phyloP scores from a whole-genome alignment of 2,888 invertebrate genomes.

The Sarcophaga carnaria region DNA sequence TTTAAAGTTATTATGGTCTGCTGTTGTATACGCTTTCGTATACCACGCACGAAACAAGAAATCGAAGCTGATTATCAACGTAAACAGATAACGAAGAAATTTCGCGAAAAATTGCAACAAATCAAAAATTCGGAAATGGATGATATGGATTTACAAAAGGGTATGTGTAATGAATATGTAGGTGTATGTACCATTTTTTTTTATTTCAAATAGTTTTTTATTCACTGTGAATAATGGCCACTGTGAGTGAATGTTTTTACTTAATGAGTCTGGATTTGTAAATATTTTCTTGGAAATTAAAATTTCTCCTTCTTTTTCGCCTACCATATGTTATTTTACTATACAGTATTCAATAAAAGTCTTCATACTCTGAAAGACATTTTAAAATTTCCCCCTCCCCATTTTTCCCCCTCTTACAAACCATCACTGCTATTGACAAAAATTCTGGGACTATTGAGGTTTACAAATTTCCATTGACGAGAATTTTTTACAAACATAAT shows the following conservation, averaged over 20 bases:
- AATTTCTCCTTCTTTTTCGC: neutral
- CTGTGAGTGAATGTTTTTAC: neutral
- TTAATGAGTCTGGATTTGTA: neutral
- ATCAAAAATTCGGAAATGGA: constrained; percentile 95
- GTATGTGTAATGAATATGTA: constrained; percentile 70
- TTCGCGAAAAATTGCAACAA: constrained; percentile 89
- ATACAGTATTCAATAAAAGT: neutral
- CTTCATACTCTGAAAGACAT: neutral
- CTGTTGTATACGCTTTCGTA: constrained; percentile 94
- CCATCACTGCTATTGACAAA: too few relatives aligned
- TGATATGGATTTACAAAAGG: constrained; percentile 82
- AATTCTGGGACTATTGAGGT: too few relatives aligned
- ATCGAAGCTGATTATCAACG: constrained; percentile 96
- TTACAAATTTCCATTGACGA: too few relatives aligned
- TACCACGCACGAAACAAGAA: constrained; percentile 96
- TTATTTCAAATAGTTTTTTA: neutral
- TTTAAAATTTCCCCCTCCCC: too few relatives aligned
- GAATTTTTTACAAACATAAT: too few relatives aligned
- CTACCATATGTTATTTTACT: neutral
- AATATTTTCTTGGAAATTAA: neutral
- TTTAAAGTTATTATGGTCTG: constrained; percentile 90
- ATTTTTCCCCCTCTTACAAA: too few relatives aligned
- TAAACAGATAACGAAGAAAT: constrained; percentile 91
- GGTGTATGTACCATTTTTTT: neutral
- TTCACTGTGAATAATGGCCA: constrained; percentile 54